These are phyloP conservation scores for Platichthys flesus DNA, from an alignment of 2,113 vertebrate genomes.

Conservation along the genomic window DNA sequence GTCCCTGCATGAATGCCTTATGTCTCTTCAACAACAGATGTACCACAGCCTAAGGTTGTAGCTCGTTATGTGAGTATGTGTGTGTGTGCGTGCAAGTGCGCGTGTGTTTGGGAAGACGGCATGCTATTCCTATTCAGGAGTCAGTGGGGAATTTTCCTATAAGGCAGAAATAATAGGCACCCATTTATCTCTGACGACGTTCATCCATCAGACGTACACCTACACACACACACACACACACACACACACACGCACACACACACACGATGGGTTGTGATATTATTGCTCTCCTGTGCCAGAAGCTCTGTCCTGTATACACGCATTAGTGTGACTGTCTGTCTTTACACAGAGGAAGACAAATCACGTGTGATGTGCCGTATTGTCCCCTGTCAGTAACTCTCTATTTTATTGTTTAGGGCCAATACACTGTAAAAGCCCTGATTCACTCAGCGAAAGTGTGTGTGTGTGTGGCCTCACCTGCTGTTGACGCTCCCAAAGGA, in stretches of 20 bases:
- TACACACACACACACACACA: not conserved
- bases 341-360: slow-evolving; percentile 11
- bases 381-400: slow-evolving; percentile 41
- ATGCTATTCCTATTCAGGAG: slow-evolving; percentile 58
- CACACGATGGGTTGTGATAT: slow-evolving; percentile 52
- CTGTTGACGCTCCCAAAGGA: slow-evolving; percentile 39
- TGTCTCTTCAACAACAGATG: slow-evolving; percentile 72
- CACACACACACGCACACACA: not conserved
- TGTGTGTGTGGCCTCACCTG: slow-evolving; percentile 45
- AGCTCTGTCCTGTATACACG: slow-evolving; percentile 46
- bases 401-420: slow-evolving; percentile 39
- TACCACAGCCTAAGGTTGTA: slow-evolving; percentile 70
- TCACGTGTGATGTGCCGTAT: slow-evolving; percentile 18
- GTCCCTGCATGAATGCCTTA: slow-evolving; percentile 65
- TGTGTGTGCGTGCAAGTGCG: slow-evolving; percentile 25
- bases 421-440: slow-evolving; percentile 30
- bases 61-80: slow-evolving; percentile 60
- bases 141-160: slow-evolving; percentile 67
- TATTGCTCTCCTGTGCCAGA: slow-evolving; percentile 52
- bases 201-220: slow-evolving; percentile 51
- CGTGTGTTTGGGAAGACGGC: slow-evolving; percentile 25
- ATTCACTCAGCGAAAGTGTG: slow-evolving; percentile 40
- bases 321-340: slow-evolving; percentile 51
- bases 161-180: slow-evolving; percentile 68
- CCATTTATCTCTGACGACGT: slow-evolving; percentile 68